Evolutionary conservation across 1,140 invertebrate species (phyloP), one percentile per base, ranked within the genome.

Genomic region (Hestina assimilis): DNA sequence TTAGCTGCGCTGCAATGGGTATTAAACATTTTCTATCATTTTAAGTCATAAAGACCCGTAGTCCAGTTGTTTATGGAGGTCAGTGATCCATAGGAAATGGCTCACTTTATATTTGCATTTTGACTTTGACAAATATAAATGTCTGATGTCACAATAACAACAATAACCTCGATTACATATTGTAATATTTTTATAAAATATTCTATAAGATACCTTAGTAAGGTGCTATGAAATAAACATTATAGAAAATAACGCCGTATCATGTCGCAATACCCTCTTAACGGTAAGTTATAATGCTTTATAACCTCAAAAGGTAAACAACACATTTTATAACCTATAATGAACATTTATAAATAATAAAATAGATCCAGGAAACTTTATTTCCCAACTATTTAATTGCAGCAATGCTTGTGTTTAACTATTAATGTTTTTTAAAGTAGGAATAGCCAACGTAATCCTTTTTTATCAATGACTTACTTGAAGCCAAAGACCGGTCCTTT

Each of bases 201-300:
- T 26, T 26, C n/a, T 26, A 8, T 8, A 8, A 26, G 26, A 28
- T 5, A 28, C n/a, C n/a, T 5, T 5, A 28, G 12, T 31, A 11
- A 3, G 3, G 9, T 31, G 5, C 28, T 11, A 38, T n/a, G n/a
- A n/a, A n/a, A n/a, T n/a, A n/a, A n/a, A n/a, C n/a, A 38, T 23
- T 14, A 33, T 6, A 20, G 19, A 19, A 23, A 14, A 5, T 15
- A 5, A 29, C n/a, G 19, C 8, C 67, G 24, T 28, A 83, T 81
- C n/a, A n/a, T n/a, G 76, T 64, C 76, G 0, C 63, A 76, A 33
- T 76, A 76, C 64, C 79, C 82, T 11, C 48, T 85, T 31, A 76
- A 79, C 48, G 80, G 80, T 81, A 71, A 62, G 69, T 51, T 46
- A 2, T 9, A 12, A 23, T 12, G 11, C 26, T 28, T 17, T 12